A percentile compares a stretch with the other conserved stretches of the same genome.
Conservation (phyloP, 2,888 invertebrate species). For the Rhagonycha lutea region DNA sequence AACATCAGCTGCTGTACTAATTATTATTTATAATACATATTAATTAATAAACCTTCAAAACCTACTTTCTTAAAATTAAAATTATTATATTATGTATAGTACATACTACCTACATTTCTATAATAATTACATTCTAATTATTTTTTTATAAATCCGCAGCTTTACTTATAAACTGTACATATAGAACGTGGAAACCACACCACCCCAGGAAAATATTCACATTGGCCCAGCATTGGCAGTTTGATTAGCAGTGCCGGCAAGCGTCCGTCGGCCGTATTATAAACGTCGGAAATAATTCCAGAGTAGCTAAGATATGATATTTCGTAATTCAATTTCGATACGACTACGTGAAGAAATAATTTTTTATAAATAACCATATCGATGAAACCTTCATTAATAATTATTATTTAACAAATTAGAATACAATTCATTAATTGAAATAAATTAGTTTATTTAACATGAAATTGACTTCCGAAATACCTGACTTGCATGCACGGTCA, state of each 20-base stretch:
- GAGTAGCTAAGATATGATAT: no score
- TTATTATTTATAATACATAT: neutral
- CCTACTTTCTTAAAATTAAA: neutral
- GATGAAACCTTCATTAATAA: neutral
- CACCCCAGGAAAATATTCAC: no score
- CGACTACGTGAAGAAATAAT: neutral
- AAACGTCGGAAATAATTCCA: no score
- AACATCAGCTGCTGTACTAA: neutral
- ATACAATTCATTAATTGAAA: neutral
- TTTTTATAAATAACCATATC: neutral
- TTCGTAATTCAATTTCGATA: no score
- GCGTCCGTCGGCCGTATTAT: no score
- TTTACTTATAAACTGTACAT: no score
- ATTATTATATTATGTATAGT: neutral
- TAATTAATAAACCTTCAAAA: neutral
- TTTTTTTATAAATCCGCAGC: no score
- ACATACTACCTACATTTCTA: no score
- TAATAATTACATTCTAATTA: neutral
- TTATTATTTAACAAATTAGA: neutral
- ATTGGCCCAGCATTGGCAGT: no score
- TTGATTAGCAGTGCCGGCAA: no score
- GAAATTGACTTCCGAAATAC: neutral
- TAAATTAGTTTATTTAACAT: neutral
- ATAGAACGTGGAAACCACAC: no score
- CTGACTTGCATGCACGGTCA: neutral